Evolutionary conservation across 2,113 vertebrate genomes (phyloP).

Genomic region (Zeus faber): DNA sequence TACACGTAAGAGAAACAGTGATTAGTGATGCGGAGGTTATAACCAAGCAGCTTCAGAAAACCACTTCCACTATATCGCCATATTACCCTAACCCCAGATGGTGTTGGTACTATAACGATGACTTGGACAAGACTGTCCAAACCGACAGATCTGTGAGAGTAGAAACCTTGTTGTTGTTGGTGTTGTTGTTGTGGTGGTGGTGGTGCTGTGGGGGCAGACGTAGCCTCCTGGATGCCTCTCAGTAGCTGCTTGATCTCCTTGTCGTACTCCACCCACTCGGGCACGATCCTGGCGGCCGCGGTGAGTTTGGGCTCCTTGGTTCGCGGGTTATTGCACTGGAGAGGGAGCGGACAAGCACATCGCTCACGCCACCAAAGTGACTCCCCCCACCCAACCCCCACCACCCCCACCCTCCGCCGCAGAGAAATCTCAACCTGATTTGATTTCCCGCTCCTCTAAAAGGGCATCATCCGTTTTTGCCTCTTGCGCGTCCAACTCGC

Average conservation of each 20-base stretch:
- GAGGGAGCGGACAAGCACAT: conserved; percentile 38
- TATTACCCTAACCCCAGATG: too few species aligned
- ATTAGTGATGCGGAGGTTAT: too few species aligned
- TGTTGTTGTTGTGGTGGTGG: neutral
- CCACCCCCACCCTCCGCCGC: conserved; percentile 22
- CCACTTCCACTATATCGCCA: too few species aligned
- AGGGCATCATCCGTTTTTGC: conserved; percentile 48
- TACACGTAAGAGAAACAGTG: too few species aligned
- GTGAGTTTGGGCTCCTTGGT: conserved; percentile 96
- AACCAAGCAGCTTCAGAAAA: too few species aligned
- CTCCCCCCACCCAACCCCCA: conserved; percentile 37
- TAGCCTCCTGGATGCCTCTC: conserved; percentile 66
- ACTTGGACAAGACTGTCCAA: too few species aligned
- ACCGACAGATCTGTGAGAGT: too few species aligned
- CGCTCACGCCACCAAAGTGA: conserved; percentile 25
- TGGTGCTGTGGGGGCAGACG: neutral
- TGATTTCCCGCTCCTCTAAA: conserved; percentile 67
- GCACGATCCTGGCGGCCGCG: conserved; percentile 89
- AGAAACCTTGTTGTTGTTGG: neutral
- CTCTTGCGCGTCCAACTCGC: conserved; percentile 52
- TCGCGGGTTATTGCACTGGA: conserved; percentile 96
- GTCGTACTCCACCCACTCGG: conserved; percentile 91
- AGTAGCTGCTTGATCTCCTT: conserved; percentile 82
- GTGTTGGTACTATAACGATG: too few species aligned
- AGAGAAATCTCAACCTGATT: conserved; percentile 54